Evolutionary conservation across 1,140 invertebrate genomes (phyloP), one percentile per base, ranked within the genome.

Genomic region (Rhopalosiphum maidis): DNA sequence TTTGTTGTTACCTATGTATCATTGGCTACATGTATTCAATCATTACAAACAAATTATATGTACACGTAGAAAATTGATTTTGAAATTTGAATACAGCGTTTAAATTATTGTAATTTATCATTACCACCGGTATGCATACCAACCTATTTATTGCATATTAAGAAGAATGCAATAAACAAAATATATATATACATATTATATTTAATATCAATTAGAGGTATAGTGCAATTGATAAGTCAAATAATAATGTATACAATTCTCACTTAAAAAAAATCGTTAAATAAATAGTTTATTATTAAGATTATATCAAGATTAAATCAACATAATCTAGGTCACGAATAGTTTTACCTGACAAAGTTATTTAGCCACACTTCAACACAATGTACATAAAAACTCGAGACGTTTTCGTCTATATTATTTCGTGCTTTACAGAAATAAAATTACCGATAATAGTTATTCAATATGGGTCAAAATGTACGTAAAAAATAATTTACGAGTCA

Each of bases 321-420:
- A 89, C 48, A 9, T 25, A 60, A 90, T 55, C 9, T 90, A 30
- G 88, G 88, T 90, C 88, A 90, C 54, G 88, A 88, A 48, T 54
- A 23, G 48, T 90, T 30, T 54, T 60, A 35, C 88, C 51, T 37
- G 54, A 41, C 35, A 30, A 90, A 60, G 35, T 90, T 60, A 90
- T 41, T 90, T 60, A 37, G 23, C 37, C 51, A 18, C 60, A 90
- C 35, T 90, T 37, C 5, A n/a, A 43, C 4, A n/a, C 43, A 35
- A 87, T 87, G 85, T 48, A 46, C 85, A 55, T 37, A 89, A 89
- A 55, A 54, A 89, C 46, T 89, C 30, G 8, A 37, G 5, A 54
- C 51, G 23, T 89, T 51, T 54, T 48, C 18, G 15, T 87, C 5
- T 48, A 87, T 46, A 51, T 18, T 41, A 54, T 60, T 89, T 41